phyloP scores from a whole-genome alignment of 2,113 vertebrate genomes.

The Pelvicachromis taeniatus region DNA sequence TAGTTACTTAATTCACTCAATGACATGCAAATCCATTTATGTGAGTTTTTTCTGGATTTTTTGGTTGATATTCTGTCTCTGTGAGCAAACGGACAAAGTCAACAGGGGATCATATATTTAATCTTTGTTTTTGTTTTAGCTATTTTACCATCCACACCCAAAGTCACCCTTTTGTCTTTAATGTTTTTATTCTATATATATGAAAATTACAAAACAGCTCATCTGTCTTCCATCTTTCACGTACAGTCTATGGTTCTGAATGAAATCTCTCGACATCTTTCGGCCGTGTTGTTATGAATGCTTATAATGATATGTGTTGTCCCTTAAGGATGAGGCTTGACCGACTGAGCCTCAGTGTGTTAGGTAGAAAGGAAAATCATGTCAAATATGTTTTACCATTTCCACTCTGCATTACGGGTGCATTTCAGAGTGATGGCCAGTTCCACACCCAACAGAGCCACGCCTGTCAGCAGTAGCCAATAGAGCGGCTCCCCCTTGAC shows the following conservation, averaged over 20 bases:
- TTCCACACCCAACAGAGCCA: slow-evolving; percentile 69
- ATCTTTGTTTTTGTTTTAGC: too few relatives aligned
- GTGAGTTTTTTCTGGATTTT: too few relatives aligned
- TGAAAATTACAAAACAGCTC: too few relatives aligned
- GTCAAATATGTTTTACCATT: slow-evolving; percentile 59
- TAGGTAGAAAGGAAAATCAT: background rate
- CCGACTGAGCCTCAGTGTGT: background rate
- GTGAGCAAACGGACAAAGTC: too few relatives aligned
- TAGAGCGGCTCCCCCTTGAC: slow-evolving; percentile 61
- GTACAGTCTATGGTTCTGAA: background rate
- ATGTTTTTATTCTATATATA: too few relatives aligned
- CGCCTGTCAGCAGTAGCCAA: slow-evolving; percentile 72
- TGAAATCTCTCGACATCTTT: too few relatives aligned
- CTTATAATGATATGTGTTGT: background rate
- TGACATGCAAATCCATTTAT: too few relatives aligned
- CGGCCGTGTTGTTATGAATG: too few relatives aligned
- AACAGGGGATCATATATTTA: too few relatives aligned
- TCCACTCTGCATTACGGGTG: slow-evolving; percentile 74
- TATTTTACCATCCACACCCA: background rate
- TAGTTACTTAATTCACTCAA: too few relatives aligned
- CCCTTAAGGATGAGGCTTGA: background rate
- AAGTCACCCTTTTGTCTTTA: too few relatives aligned
- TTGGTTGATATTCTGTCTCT: too few relatives aligned
- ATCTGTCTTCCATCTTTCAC: background rate
- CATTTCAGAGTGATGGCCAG: slow-evolving; percentile 69